These are phyloP conservation scores for Pachyrhynchus sulphureomaculatus DNA, from an alignment of 1,140 invertebrate species.

Conservation along the genomic window DNA sequence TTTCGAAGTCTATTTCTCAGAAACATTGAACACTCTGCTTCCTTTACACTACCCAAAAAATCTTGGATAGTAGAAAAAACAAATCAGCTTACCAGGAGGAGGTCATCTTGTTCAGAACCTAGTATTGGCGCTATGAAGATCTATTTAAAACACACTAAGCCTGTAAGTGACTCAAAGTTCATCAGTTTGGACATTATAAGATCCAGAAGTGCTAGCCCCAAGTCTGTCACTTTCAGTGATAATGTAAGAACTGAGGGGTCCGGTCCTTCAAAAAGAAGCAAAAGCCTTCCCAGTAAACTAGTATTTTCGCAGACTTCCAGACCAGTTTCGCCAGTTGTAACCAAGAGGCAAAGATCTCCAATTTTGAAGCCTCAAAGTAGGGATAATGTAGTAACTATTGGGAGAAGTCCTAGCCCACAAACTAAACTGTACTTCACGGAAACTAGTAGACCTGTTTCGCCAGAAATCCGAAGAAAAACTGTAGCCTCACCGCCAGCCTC, in stretches of 20 bases:
- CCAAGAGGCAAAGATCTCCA: constrained; percentile 42
- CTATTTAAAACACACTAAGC: constrained; percentile 68
- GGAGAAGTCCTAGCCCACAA: constrained; percentile 29
- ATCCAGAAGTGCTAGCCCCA: constrained; percentile 46
- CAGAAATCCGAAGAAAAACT: constrained; percentile 23
- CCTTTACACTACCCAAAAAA: constrained; percentile 49
- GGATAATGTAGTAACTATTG: not conserved
- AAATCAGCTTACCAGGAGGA: constrained; percentile 60
- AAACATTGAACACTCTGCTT: constrained; percentile 48
- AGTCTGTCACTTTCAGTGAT: constrained; percentile 41
- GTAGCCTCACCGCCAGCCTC: constrained; percentile 38
- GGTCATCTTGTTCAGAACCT: constrained; percentile 55
- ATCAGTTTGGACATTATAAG: constrained; percentile 60
- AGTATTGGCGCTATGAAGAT: constrained; percentile 59
- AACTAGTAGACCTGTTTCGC: constrained; percentile 49
- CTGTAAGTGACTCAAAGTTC: constrained; percentile 72
- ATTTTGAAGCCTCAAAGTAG: not conserved
- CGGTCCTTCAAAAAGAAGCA: constrained; percentile 51
- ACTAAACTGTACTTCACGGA: constrained; percentile 51
- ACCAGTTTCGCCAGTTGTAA: constrained; percentile 39
- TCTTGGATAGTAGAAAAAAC: constrained; percentile 64
- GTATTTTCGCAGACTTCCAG: constrained; percentile 39
- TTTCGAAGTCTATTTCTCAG: constrained; percentile 70
- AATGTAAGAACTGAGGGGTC: too few relatives aligned
- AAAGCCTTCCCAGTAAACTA: constrained; percentile 46